Conservation (phyloP, 2,113 vertebrate species). For the Cercopithecus mona region DNA sequence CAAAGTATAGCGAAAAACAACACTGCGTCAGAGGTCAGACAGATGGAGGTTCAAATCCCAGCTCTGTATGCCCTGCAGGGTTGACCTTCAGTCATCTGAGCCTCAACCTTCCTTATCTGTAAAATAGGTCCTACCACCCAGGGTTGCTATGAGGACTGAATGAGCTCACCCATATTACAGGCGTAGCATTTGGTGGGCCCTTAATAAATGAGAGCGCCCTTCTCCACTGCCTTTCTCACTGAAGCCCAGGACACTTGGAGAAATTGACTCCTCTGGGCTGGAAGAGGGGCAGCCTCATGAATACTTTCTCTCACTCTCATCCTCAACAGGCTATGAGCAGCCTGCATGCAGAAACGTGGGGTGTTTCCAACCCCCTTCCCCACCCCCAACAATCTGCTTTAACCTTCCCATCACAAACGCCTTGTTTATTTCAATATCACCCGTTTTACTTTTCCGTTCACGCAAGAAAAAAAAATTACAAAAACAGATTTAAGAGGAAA, state of each 20-base stretch:
- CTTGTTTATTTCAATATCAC: slow-evolving; percentile 76
- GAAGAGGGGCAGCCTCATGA: neutral
- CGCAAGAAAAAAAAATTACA: slow-evolving; percentile 69
- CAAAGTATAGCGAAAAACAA: neutral
- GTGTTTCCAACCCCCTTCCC: slow-evolving; percentile 71
- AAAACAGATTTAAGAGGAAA: slow-evolving; percentile 79
- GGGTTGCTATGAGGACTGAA: neutral
- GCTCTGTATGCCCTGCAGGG: neutral
- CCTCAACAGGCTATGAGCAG: slow-evolving; percentile 60
- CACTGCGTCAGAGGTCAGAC: neutral
- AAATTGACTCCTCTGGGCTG: neutral
- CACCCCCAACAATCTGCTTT: slow-evolving; percentile 77
- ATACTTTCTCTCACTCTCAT: neutral
- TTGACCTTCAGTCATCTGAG: neutral
- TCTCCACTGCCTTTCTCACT: neutral
- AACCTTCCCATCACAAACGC: slow-evolving; percentile 75
- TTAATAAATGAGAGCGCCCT: neutral
- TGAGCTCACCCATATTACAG: neutral
- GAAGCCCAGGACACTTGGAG: neutral
- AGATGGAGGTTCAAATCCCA: neutral
- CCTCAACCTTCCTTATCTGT: slow-evolving; percentile 23
- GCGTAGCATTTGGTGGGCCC: neutral
- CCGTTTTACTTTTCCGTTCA: slow-evolving; percentile 77
- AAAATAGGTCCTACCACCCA: neutral
- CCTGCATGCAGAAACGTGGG: slow-evolving; percentile 74